Evolutionary conservation across 2,113 vertebrate genomes (phyloP).

Genomic region (Cavia porcellus): DNA sequence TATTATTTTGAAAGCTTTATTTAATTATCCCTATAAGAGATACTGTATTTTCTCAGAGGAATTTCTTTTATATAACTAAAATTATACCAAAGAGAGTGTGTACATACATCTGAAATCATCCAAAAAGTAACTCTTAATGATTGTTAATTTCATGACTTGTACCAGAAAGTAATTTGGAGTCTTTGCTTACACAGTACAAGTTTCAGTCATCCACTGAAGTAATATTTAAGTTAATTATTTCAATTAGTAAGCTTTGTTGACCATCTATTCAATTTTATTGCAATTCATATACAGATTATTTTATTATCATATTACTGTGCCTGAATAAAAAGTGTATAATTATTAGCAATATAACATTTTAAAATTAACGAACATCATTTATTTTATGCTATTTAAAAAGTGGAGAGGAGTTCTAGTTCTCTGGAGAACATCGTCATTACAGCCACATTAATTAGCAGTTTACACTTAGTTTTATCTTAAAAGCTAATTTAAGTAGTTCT

Average conservation of each 20-base stretch:
- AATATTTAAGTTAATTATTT: conserved; percentile 64
- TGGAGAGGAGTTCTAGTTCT: neutral
- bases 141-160: neutral
- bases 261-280: neutral
- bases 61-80: neutral
- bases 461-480: neutral
- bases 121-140: neutral
- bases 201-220: neutral
- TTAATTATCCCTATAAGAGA: neutral
- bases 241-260: neutral
- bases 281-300: conserved; percentile 3
- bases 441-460: neutral
- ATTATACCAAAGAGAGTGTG: neutral
- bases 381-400: conserved; percentile 36
- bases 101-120: neutral
- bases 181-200: conserved; percentile 12
- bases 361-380: neutral
- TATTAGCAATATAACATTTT: neutral
- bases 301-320: neutral
- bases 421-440: neutral
- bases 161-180: neutral
- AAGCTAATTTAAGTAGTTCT: conserved; percentile 55
- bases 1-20: neutral
- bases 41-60: neutral
- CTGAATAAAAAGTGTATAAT: neutral